Evolutionary conservation across 2,113 vertebrate genomes (phyloP).

Genomic region (Octodon degus): DNA sequence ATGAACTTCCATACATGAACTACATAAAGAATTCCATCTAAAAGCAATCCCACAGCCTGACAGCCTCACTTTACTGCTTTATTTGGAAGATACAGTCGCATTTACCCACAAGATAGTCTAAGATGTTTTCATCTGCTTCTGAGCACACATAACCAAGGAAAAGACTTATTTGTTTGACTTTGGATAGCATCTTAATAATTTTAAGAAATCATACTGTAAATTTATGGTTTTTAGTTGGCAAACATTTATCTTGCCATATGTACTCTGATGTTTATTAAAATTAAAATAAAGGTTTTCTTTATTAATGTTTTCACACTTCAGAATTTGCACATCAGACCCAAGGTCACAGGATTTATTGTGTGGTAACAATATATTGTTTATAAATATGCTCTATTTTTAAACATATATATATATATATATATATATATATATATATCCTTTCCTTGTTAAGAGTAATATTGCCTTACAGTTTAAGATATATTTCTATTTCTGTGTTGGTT

Average conservation of each 20-base stretch:
- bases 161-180: not conserved
- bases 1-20: not conserved
- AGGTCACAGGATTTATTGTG: not conserved
- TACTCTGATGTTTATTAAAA: not conserved
- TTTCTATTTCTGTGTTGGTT: not conserved
- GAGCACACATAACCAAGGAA: not conserved
- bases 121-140: not conserved
- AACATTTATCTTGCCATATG: constrained; percentile 5
- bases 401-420: not conserved
- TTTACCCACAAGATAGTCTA: not conserved
- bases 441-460: not conserved
- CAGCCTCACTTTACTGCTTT: not conserved
- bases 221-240: not conserved
- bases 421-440: not conserved
- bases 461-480: constrained; percentile 32
- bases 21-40: not conserved
- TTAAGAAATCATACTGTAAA: not conserved
- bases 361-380: constrained; percentile 18
- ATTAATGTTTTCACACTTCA: not conserved
- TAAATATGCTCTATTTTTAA: not conserved
- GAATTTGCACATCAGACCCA: not conserved
- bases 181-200: not conserved
- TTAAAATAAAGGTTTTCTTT: not conserved
- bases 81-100: not conserved
- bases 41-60: not conserved